A percentile compares a stretch with the other conserved stretches of the same genome.
These are phyloP conservation scores for Lutjanus campechanus DNA, from an alignment of 2,797 vertebrate species.

Conservation along the genomic window DNA sequence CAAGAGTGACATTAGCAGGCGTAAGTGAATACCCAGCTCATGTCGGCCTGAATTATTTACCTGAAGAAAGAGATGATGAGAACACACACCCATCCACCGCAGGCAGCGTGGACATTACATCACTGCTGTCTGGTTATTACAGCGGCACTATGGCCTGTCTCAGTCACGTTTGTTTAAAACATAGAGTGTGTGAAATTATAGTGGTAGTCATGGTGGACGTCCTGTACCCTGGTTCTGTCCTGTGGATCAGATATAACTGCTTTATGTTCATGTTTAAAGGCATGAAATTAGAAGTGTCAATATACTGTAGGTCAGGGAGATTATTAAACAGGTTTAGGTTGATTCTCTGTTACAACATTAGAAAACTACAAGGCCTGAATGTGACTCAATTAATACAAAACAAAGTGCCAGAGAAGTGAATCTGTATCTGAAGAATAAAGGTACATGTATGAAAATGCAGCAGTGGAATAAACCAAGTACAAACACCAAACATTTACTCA, in stretches of 20 bases:
- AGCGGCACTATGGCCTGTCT: neutral
- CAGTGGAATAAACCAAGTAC: neutral
- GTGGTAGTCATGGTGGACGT: too few relatives aligned
- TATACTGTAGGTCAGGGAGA: too few relatives aligned
- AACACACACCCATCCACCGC: slow-evolving; percentile 1
- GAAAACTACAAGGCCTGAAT: too few relatives aligned
- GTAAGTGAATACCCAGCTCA: slow-evolving; percentile 66
- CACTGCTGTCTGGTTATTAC: slow-evolving; percentile 5
- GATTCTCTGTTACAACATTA: too few relatives aligned
- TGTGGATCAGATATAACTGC: neutral
- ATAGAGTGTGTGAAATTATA: neutral
- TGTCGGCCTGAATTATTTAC: slow-evolving; percentile 75
- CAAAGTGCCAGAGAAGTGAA: too few relatives aligned
- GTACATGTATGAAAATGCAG: too few relatives aligned
- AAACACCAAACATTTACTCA: too few relatives aligned
- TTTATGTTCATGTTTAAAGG: neutral
- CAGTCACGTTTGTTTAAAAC: slow-evolving; percentile 11
- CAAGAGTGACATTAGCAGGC: slow-evolving; percentile 46
- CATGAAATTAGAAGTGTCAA: neutral
- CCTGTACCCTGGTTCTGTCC: too few relatives aligned
- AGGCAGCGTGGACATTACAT: slow-evolving; percentile 38
- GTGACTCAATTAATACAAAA: too few relatives aligned
- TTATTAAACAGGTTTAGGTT: too few relatives aligned
- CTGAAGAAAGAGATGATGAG: slow-evolving; percentile 32
- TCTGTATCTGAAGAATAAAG: too few relatives aligned